A percentile compares a stretch with the other conserved stretches of the same genome.
phyloP scores from a whole-genome alignment of 1,140 invertebrate genomes.

The Druon quercuslanigerum region DNA sequence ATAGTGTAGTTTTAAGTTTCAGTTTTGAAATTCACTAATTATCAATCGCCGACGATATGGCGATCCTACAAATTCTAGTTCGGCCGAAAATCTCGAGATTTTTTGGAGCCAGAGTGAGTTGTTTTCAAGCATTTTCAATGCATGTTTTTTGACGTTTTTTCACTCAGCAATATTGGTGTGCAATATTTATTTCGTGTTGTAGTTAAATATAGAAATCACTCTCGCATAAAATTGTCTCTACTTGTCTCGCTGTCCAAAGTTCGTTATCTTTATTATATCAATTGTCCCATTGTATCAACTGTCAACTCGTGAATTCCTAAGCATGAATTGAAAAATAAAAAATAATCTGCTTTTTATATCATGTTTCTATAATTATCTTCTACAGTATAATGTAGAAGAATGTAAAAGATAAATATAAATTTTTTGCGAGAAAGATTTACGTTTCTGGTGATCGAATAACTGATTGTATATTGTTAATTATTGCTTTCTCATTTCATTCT shows the following conservation, averaged over 20 bases:
- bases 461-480: no score
- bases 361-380: no score
- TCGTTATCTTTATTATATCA: not conserved
- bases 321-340: no score
- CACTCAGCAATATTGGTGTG: slow-evolving; percentile 37
- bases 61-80: slow-evolving; percentile 61
- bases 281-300: not conserved
- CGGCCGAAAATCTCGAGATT: slow-evolving; percentile 56
- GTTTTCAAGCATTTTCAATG: slow-evolving; percentile 31
- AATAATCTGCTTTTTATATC: no score
- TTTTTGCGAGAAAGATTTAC: no score
- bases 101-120: slow-evolving; percentile 62
- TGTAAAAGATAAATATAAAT: no score
- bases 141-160: slow-evolving; percentile 29
- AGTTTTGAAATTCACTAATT: slow-evolving; percentile 9
- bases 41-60: slow-evolving; percentile 47
- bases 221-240: slow-evolving; percentile 12
- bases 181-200: slow-evolving; percentile 21
- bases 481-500: no score
- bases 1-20: slow-evolving; percentile 50
- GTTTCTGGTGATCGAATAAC: no score
- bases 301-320: slow-evolving; percentile 15
- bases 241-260: slow-evolving; percentile 13
- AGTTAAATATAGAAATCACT: slow-evolving; percentile 37
- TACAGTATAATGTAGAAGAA: no score